These are phyloP conservation scores for Drosophila kikkawai DNA, from an alignment of 1,140 invertebrate genomes.

Conservation along the genomic window DNA sequence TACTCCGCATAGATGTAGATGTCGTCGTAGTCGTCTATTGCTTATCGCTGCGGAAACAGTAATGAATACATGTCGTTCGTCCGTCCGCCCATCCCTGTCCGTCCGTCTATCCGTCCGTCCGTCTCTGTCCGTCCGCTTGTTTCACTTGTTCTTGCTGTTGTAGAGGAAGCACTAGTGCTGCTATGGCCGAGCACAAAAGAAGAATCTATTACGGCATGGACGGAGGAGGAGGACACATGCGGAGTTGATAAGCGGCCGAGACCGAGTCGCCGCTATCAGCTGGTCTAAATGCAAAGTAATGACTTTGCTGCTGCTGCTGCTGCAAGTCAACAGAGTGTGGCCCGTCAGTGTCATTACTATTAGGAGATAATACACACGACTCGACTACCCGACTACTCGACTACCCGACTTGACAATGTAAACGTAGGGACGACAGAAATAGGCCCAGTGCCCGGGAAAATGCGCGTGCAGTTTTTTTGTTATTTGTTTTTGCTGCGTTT, in stretches of 20 bases:
- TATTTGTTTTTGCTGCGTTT: constrained; percentile 11
- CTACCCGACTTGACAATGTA: constrained; percentile 40
- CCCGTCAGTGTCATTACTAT: constrained; percentile 73
- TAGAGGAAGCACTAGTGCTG: constrained; percentile 29
- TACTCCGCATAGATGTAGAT: constrained; percentile 45
- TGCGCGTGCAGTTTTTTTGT: constrained; percentile 67
- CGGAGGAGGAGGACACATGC: constrained; percentile 39
- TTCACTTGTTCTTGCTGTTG: constrained; percentile 34
- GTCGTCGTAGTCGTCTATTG: constrained; percentile 52
- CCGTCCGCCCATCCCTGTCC: constrained; percentile 19
- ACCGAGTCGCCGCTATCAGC: constrained; percentile 60
- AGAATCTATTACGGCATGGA: constrained; percentile 69
- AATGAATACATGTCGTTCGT: constrained; percentile 78
- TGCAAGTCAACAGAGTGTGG: constrained; percentile 57
- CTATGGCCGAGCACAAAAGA: constrained; percentile 56
- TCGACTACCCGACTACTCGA: constrained; percentile 6
- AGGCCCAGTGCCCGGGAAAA: constrained; percentile 75
- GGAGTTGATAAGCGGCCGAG: constrained; percentile 42
- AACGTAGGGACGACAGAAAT: constrained; percentile 53
- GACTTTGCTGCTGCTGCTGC: constrained; percentile 36
- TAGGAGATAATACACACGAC: constrained; percentile 61
- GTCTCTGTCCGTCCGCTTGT: constrained; percentile 6
- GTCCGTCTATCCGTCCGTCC: constrained; percentile 18
- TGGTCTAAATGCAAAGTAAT: constrained; percentile 78
- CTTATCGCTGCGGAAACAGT: constrained; percentile 81